Evolutionary conservation across 2,797 vertebrate genomes (phyloP).

Genomic region (Xenopus petersii): DNA sequence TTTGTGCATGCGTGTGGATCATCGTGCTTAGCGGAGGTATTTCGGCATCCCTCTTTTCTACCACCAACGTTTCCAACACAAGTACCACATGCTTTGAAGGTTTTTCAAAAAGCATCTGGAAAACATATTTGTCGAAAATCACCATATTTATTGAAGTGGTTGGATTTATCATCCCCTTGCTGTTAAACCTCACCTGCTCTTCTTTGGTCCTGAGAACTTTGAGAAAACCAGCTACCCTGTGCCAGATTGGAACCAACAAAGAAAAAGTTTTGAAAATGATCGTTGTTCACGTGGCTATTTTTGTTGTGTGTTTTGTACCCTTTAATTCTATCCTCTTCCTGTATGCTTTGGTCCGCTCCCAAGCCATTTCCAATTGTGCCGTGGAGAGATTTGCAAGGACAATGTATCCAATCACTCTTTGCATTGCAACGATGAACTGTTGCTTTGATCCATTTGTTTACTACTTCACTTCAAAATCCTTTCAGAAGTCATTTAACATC

Average conservation of each 20-base stretch:
- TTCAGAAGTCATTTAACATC: constrained; percentile 91
- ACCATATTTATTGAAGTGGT: constrained; percentile 98
- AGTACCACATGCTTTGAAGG: constrained; percentile 94
- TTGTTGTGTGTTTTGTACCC: constrained; percentile 94
- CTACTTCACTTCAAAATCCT: constrained; percentile 95
- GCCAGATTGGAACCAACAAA: constrained; percentile 91
- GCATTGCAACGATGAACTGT: constrained; percentile 91
- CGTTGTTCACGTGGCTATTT: constrained; percentile 89
- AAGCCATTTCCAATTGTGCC: constrained; percentile 83
- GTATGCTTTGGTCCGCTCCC: constrained; percentile 90
- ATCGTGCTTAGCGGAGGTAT: constrained; percentile 92
- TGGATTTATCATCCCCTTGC: constrained; percentile 89
- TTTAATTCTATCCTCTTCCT: constrained; percentile 97
- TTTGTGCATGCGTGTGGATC: constrained; percentile 90
- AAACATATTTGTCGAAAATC: constrained; percentile 94
- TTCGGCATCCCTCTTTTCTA: constrained; percentile 92
- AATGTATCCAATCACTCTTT: constrained; percentile 91
- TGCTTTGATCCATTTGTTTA: constrained; percentile 96
- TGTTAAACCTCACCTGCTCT: constrained; percentile 89
- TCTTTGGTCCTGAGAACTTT: constrained; percentile 90
- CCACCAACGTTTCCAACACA: constrained; percentile 83
- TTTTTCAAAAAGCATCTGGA: constrained; percentile 94
- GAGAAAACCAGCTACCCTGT: constrained; percentile 81
- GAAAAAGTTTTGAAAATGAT: constrained; percentile 93
- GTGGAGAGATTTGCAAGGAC: constrained; percentile 88